phyloP scores from a whole-genome alignment of 2,888 invertebrate genomes.

The Druceiella hillmani region DNA sequence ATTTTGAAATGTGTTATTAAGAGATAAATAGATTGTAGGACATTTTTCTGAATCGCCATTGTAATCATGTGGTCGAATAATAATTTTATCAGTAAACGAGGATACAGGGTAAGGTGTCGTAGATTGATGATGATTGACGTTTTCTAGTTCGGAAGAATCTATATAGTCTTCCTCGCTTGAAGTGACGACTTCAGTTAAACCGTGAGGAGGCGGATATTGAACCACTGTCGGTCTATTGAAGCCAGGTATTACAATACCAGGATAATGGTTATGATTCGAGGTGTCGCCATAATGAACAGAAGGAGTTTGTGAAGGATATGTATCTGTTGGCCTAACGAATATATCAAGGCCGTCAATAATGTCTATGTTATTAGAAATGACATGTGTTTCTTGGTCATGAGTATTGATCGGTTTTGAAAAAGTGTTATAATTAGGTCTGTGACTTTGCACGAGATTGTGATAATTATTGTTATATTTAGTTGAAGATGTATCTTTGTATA shows the following conservation, averaged over 20 bases:
- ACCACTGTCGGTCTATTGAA: no score
- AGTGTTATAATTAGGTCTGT: conserved; percentile 22
- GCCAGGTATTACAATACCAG: conserved; percentile 30
- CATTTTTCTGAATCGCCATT: conserved; percentile 44
- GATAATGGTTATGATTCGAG: conserved; percentile 35
- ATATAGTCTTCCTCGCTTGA: no score
- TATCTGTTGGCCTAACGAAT: no score
- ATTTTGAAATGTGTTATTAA: conserved; percentile 48
- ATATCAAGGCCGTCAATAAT: conserved; percentile 28
- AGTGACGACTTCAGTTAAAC: no score
- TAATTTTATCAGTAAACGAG: conserved; percentile 42
- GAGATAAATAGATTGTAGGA: conserved; percentile 53
- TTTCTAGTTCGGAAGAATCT: no score
- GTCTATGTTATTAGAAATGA: conserved; percentile 36
- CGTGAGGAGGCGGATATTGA: no score
- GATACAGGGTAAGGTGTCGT: conserved; percentile 40
- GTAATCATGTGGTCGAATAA: conserved; percentile 46
- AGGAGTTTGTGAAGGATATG: conserved; percentile 33
- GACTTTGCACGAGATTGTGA: conserved; percentile 1
- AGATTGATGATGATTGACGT: no score
- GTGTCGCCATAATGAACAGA: no score
- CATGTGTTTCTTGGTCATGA: conserved; percentile 32
- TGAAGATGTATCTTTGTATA: conserved; percentile 8
- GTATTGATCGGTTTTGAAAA: conserved; percentile 31
- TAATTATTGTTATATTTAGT: neutral